These are phyloP conservation scores for Formica selysi DNA, from an alignment of 1,140 invertebrate genomes.

Conservation along the genomic window DNA sequence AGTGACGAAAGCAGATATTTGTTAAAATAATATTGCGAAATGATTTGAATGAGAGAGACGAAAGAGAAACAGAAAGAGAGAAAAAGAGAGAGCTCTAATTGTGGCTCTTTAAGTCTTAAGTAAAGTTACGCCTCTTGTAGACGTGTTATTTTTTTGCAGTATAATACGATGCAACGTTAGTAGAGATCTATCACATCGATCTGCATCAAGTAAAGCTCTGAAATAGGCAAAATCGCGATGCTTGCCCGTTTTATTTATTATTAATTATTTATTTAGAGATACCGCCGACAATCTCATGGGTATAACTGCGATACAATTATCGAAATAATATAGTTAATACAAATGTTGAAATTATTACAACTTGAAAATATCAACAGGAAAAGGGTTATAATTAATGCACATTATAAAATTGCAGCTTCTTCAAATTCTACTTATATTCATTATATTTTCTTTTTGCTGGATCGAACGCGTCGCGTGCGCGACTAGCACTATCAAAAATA, in stretches of 20 bases:
- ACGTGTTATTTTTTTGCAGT: not conserved
- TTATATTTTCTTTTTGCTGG: not conserved
- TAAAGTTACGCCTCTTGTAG: constrained; percentile 8
- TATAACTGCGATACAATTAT: not conserved
- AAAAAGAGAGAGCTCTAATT: not conserved
- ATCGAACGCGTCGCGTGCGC: constrained; percentile 12
- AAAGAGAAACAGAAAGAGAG: too few relatives aligned
- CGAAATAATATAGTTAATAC: not conserved
- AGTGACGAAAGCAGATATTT: constrained; percentile 2
- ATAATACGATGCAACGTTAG: constrained; percentile 37
- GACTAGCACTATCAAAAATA: constrained; percentile 52
- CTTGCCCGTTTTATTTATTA: not conserved
- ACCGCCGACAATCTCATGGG: too few relatives aligned
- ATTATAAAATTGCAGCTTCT: not conserved
- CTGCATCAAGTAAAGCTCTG: constrained; percentile 66
- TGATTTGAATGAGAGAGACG: not conserved
- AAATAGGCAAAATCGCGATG: constrained; percentile 39
- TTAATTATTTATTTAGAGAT: too few relatives aligned
- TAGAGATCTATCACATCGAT: constrained; percentile 36
- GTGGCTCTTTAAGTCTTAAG: constrained; percentile 24
- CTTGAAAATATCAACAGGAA: not conserved
- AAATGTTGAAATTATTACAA: constrained; percentile 9
- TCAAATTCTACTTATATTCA: not conserved
- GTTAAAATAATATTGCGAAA: constrained; percentile 38
- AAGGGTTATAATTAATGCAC: not conserved